Conservation (phyloP, 2,888 invertebrate genomes). For the Drosophila neotestacea region DNA sequence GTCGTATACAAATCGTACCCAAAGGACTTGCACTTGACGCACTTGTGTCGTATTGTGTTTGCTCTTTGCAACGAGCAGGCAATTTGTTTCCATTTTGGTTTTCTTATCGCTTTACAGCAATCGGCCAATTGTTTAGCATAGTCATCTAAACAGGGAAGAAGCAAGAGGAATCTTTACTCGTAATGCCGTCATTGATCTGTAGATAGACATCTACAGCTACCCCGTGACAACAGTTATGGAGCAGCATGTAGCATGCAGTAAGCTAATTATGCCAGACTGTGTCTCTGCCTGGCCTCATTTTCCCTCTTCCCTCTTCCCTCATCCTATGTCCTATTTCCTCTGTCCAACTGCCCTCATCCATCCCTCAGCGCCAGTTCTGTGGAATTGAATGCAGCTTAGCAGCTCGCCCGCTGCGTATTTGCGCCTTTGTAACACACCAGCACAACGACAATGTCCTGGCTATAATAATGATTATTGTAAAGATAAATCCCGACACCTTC, state of each 20-base stretch:
- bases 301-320: neutral
- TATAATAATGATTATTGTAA: conserved; percentile 81
- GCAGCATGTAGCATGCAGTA: conserved; percentile 30
- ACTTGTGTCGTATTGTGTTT: conserved; percentile 57
- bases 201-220: conserved; percentile 76
- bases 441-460: conserved; percentile 58
- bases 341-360: conserved; percentile 36
- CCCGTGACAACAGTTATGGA: conserved; percentile 46
- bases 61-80: conserved; percentile 60
- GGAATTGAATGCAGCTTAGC: conserved; percentile 76
- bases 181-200: conserved; percentile 75
- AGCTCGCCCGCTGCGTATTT: conserved; percentile 77
- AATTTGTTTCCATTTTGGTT: conserved; percentile 81
- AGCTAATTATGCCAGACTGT: conserved; percentile 65
- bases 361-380: conserved; percentile 52
- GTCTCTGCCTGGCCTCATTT: conserved; percentile 10
- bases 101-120: conserved; percentile 69
- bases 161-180: conserved; percentile 20
- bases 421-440: conserved; percentile 65
- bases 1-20: conserved; percentile 65
- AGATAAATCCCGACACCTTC: conserved; percentile 85
- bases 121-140: conserved; percentile 79
- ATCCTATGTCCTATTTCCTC: neutral
- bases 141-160: conserved; percentile 23
- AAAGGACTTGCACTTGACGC: conserved; percentile 74